These are phyloP conservation scores for Elephas maximus DNA, from an alignment of 2,113 vertebrate species.

Conservation along the genomic window DNA sequence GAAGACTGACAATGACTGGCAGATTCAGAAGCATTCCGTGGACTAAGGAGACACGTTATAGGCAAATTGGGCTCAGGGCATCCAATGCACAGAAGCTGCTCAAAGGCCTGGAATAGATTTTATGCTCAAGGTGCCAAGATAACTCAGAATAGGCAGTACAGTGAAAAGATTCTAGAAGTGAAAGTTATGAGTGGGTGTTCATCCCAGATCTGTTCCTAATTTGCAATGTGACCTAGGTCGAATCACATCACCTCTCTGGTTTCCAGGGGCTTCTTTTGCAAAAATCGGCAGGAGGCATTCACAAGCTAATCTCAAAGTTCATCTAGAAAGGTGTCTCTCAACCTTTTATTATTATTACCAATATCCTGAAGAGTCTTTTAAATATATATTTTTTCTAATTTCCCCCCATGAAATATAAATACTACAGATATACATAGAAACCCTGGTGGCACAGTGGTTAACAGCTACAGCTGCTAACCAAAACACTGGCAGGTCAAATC, in stretches of 20 bases:
- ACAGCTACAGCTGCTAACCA: no score
- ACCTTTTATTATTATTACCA: background rate
- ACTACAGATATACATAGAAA: background rate
- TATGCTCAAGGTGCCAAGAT: background rate
- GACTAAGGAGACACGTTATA: background rate
- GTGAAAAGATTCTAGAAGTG: conserved; percentile 51
- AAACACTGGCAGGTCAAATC: no score
- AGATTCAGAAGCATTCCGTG: background rate
- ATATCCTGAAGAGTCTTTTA: background rate
- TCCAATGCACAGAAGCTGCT: background rate
- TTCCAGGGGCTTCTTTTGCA: conserved; percentile 60
- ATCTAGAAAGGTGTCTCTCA: conserved; percentile 46
- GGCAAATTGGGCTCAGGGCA: background rate
- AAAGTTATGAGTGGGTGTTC: conserved; percentile 73
- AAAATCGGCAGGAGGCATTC: conserved; percentile 62
- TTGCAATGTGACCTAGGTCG: conserved; percentile 73
- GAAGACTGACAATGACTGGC: background rate
- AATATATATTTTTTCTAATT: conserved; percentile 57
- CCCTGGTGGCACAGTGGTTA: no score
- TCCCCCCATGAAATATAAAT: conserved; percentile 12
- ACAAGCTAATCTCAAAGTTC: conserved; percentile 73
- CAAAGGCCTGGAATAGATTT: background rate
- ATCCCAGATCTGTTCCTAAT: conserved; percentile 60
- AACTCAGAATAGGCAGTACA: background rate
- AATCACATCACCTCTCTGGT: conserved; percentile 65